Evolutionary conservation across 2,888 invertebrate species (phyloP).

Genomic region (Drosophila mulleri): DNA sequence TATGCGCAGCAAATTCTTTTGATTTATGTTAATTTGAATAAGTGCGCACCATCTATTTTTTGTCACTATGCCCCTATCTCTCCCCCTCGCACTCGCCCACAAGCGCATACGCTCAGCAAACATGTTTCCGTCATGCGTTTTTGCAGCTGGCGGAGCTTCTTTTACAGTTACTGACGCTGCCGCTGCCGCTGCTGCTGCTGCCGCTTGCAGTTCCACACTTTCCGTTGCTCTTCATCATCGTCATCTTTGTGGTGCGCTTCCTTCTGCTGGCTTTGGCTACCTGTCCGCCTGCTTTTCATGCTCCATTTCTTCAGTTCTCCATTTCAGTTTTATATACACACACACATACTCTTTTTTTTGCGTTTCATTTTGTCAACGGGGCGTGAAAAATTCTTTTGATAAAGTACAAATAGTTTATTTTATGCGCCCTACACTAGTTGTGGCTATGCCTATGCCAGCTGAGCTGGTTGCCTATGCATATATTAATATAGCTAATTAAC

Average conservation of each 20-base stretch:
- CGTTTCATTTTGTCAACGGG: slow-evolving; percentile 63
- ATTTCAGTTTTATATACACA: slow-evolving; percentile 24
- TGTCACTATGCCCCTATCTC: slow-evolving; percentile 26
- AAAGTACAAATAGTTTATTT: slow-evolving; percentile 74
- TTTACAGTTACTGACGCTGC: neutral
- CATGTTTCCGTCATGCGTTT: slow-evolving; percentile 53
- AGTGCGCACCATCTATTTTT: slow-evolving; percentile 70
- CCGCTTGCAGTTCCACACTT: slow-evolving; percentile 36
- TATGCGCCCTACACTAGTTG: slow-evolving; percentile 34
- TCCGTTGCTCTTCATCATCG: slow-evolving; percentile 56
- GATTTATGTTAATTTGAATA: slow-evolving; percentile 83
- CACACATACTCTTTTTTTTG: slow-evolving; percentile 17
- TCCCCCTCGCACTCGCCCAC: neutral
- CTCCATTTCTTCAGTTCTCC: slow-evolving; percentile 43
- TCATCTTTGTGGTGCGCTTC: slow-evolving; percentile 53
- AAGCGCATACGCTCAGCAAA: slow-evolving; percentile 41
- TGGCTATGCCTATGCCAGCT: slow-evolving; percentile 7
- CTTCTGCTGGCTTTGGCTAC: slow-evolving; percentile 50
- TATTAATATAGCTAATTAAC: neutral
- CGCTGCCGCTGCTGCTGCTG: slow-evolving; percentile 2
- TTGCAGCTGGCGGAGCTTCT: slow-evolving; percentile 30
- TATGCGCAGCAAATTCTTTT: slow-evolving; percentile 75
- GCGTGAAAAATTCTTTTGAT: slow-evolving; percentile 69
- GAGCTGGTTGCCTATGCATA: neutral
- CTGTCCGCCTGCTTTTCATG: slow-evolving; percentile 37